Evolutionary conservation across 2,797 vertebrate species (phyloP), one percentile per base, ranked within the genome.

Genomic region (Myotis daubentonii): DNA sequence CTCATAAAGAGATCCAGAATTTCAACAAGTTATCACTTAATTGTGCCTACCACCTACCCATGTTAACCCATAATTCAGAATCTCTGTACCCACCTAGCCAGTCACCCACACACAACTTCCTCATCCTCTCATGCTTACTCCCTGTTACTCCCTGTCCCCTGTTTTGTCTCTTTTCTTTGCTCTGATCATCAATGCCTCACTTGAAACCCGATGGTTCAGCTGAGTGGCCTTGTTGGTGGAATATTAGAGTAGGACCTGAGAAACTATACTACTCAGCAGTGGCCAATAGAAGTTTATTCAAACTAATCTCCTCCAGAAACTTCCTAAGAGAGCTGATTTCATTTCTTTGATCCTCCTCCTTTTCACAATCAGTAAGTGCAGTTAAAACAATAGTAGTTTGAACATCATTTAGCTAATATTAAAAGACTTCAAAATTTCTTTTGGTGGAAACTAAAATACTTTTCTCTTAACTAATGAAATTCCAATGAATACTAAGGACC

Each of bases 41-140:
- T 4, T 55, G 49, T 57, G 33, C 33, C 38, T 49, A 9, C 30
- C 38, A 78, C n/a, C 8, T 47, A n/a, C 71, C n/a, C 55, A 3
- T 36, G 17, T 16, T 38, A n/a, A 84, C 5, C 17, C 22, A 0
- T 23, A 84, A 55, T 41, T 44, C 66, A 57, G 55, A 65, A 68
- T 41, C 28, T 86, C 83, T 4, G 8, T 10, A 62, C 19, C 30
- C 22, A 8, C 8, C 38, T 30, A 44, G 28, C 33, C 19, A 25
- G 12, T 57, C 49, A 33, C 57, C 15, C 19, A 16, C n/a, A 23
- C 13, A 10, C 44, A 4, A 4, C 38, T 10, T 41, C 55, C 36
- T n/a, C 1, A 0, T 2, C 36, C 36, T 6, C 23, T 4, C 2
- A 0, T 8, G 6, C 28, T 3, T 5, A 36, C 41, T 41, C 17